These are phyloP conservation scores for Noctua comes DNA, from an alignment of 2,888 invertebrate genomes.

Conservation along the genomic window DNA sequence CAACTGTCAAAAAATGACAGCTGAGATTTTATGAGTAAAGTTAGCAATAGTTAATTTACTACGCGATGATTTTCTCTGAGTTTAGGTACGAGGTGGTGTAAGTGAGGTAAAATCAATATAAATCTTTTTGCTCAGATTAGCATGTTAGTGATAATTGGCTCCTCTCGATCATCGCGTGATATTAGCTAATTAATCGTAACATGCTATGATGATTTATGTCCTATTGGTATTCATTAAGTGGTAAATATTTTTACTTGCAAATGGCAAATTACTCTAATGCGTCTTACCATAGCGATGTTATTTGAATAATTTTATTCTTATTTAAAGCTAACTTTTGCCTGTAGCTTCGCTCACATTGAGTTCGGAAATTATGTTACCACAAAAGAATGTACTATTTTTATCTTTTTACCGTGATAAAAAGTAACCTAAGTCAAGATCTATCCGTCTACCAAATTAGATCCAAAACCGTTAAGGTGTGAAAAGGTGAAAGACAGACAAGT, in stretches of 20 bases:
- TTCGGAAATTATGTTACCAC: too few relatives aligned
- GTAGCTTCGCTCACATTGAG: neutral
- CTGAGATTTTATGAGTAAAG: neutral
- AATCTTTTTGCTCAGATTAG: constrained; percentile 2
- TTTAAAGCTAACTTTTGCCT: neutral
- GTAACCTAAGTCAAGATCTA: neutral
- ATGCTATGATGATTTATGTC: constrained; percentile 30
- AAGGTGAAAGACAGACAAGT: neutral
- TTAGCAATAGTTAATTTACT: neutral
- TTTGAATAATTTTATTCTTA: neutral
- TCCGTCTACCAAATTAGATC: neutral
- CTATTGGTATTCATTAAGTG: constrained; percentile 20
- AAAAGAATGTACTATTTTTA: too few relatives aligned
- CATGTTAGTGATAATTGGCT: constrained; percentile 38
- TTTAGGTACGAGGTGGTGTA: neutral
- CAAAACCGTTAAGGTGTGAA: neutral
- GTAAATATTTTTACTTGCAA: constrained; percentile 20
- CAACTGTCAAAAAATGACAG: neutral
- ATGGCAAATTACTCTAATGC: constrained; percentile 13
- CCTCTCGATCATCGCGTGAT: constrained; percentile 41
- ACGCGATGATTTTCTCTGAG: neutral
- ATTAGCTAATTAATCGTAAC: constrained; percentile 37
- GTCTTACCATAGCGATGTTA: neutral
- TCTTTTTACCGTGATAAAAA: too few relatives aligned
- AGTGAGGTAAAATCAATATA: neutral